A percentile compares a stretch with the other conserved stretches of the same genome.
phyloP scores from a whole-genome alignment of 2,888 invertebrate species.

The Chymomyza fuscimana region DNA sequence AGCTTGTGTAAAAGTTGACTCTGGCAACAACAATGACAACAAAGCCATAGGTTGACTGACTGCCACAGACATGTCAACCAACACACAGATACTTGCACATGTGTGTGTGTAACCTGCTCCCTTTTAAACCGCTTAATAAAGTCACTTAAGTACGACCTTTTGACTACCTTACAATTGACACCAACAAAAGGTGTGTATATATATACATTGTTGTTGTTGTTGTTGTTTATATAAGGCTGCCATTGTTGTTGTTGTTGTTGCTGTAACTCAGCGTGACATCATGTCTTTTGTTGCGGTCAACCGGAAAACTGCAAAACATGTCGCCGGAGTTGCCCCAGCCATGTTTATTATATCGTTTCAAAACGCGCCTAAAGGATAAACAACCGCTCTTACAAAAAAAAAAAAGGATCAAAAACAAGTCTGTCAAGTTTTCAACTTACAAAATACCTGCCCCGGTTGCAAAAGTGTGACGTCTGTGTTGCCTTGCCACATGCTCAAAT shows the following conservation, averaged over 20 bases:
- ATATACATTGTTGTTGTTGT: conserved; percentile 45
- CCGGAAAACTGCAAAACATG: conserved; percentile 77
- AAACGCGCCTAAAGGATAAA: conserved; percentile 19
- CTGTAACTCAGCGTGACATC: conserved; percentile 74
- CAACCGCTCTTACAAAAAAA: conserved; percentile 21
- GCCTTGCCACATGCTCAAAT: conserved; percentile 55
- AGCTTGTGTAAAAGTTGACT: conserved; percentile 17
- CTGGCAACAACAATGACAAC: conserved; percentile 15
- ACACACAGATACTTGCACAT: conserved; percentile 47
- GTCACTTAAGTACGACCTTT: conserved; percentile 75
- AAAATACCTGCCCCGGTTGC: conserved; percentile 67
- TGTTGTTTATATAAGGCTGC: conserved; percentile 24
- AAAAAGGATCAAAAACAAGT: conserved; percentile 74
- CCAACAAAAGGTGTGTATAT: conserved; percentile 38
- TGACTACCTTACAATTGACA: conserved; percentile 68
- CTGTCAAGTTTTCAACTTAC: conserved; percentile 76
- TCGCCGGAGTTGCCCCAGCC: conserved; percentile 55
- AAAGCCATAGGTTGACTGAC: conserved; percentile 28
- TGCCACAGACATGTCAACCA: conserved; percentile 53
- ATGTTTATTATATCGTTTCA: neutral
- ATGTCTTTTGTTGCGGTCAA: conserved; percentile 79
- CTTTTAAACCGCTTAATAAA: conserved; percentile 75
- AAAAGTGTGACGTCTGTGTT: conserved; percentile 22
- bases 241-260: conserved; percentile 48
- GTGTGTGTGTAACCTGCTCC: conserved; percentile 59